Evolutionary conservation across 2,888 invertebrate genomes (phyloP).

Genomic region (Platycnemis pennipes): DNA sequence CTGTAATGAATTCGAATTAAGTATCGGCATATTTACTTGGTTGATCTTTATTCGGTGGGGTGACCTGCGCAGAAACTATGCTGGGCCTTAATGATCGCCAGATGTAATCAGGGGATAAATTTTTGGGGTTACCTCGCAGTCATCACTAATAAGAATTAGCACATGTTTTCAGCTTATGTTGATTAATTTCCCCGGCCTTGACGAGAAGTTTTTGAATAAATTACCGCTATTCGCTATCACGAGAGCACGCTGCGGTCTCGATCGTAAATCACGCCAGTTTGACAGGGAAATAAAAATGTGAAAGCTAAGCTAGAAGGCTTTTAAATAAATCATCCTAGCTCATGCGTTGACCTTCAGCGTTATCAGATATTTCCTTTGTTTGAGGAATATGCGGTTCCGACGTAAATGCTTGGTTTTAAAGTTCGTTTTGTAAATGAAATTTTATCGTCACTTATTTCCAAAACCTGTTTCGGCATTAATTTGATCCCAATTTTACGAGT

Average conservation of each 20-base stretch:
- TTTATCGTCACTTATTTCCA: no score
- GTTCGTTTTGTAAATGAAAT: neutral
- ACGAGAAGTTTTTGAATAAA: slow-evolving; percentile 23
- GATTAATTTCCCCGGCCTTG: neutral
- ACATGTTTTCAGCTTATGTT: neutral
- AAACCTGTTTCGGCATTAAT: neutral
- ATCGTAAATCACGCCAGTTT: slow-evolving; percentile 25
- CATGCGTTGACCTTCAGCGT: slow-evolving; percentile 10
- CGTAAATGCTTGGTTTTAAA: neutral
- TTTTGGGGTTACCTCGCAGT: neutral
- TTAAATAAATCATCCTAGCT: neutral
- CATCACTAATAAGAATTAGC: neutral
- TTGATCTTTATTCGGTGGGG: slow-evolving; percentile 49
- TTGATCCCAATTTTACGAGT: no score
- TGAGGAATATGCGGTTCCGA: neutral
- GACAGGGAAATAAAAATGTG: slow-evolving; percentile 5
- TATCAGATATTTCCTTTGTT: neutral
- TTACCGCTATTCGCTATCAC: neutral
- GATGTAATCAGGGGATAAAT: neutral
- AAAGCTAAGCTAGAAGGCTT: neutral
- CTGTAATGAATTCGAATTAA: no score
- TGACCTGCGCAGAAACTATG: neutral
- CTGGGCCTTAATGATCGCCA: neutral
- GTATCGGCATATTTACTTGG: neutral
- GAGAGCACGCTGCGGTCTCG: neutral